A percentile compares a stretch with the other conserved stretches of the same genome.
Evolutionary conservation across 2,113 vertebrate species (phyloP).

Genomic region (Genyomyrus donnyi): DNA sequence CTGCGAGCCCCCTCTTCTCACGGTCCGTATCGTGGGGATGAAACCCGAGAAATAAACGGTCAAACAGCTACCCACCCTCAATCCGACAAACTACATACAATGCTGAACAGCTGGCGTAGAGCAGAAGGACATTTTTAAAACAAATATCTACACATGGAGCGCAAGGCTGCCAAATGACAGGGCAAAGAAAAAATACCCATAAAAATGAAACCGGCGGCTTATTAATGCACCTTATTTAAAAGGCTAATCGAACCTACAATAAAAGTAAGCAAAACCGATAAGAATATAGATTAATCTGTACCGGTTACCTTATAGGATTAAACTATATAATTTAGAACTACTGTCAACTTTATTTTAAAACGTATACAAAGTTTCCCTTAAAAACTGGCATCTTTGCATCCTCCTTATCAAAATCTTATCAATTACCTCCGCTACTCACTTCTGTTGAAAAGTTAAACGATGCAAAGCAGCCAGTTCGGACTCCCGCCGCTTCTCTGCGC

Average conservation of each 20-base stretch:
- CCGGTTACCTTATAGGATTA: background rate
- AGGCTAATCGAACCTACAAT: background rate
- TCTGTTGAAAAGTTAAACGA: background rate
- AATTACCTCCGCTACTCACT: background rate
- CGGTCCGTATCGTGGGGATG: constrained; percentile 35
- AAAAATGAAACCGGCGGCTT: background rate
- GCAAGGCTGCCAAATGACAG: constrained; percentile 51
- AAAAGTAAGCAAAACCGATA: background rate
- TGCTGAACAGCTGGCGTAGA: constrained; percentile 82
- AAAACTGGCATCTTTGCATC: background rate
- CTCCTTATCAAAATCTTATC: background rate
- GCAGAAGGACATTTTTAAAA: constrained; percentile 81
- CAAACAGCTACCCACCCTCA: constrained; percentile 42
- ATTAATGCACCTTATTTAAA: background rate
- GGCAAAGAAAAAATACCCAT: background rate
- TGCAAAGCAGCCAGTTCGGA: background rate
- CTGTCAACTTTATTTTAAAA: background rate
- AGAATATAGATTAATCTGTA: background rate
- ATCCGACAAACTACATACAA: constrained; percentile 58
- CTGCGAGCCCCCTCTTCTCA: constrained; percentile 45
- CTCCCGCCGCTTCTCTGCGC: background rate
- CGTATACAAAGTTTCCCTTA: background rate
- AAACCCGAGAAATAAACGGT: constrained; percentile 62
- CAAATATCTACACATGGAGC: constrained; percentile 76
- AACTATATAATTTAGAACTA: background rate